Conservation (phyloP, 1,140 invertebrate genomes). For the Heliothis virescens region DNA sequence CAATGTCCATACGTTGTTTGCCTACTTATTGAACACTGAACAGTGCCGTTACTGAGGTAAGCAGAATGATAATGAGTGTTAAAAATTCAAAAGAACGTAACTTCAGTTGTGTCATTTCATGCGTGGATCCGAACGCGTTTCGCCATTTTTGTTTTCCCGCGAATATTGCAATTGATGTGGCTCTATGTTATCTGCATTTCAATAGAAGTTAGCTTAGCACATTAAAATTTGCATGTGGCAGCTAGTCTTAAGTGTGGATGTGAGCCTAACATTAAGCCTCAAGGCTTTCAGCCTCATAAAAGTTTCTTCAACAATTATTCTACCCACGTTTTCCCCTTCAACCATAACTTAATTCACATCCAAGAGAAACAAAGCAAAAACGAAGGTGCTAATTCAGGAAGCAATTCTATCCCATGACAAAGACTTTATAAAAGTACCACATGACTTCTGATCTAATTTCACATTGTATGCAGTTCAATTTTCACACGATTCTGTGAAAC, state of each 20-base stretch:
- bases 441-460: slow-evolving; percentile 61
- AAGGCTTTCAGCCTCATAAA: too few relatives aligned
- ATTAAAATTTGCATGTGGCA: too few relatives aligned
- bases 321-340: background rate
- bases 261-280: too few relatives aligned
- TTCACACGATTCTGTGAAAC: slow-evolving; percentile 58
- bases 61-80: slow-evolving; percentile 61
- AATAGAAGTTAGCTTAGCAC: too few relatives aligned
- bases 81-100: slow-evolving; percentile 52
- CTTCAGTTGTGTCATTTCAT: background rate
- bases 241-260: too few relatives aligned
- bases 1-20: slow-evolving; percentile 50
- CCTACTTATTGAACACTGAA: slow-evolving; percentile 54
- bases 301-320: slow-evolving; percentile 12
- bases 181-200: too few relatives aligned
- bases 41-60: slow-evolving; percentile 57
- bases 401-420: slow-evolving; percentile 35
- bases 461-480: slow-evolving; percentile 55
- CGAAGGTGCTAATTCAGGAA: slow-evolving; percentile 41
- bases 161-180: slow-evolving; percentile 18
- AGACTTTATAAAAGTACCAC: slow-evolving; percentile 44
- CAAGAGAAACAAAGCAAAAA: slow-evolving; percentile 31
- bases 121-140: slow-evolving; percentile 19
- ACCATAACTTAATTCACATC: slow-evolving; percentile 21
- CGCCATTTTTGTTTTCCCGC: slow-evolving; percentile 52